A percentile compares a stretch with the other conserved stretches of the same genome.
phyloP scores from a whole-genome alignment of 2,797 vertebrate genomes.

The Agapornis canus region DNA sequence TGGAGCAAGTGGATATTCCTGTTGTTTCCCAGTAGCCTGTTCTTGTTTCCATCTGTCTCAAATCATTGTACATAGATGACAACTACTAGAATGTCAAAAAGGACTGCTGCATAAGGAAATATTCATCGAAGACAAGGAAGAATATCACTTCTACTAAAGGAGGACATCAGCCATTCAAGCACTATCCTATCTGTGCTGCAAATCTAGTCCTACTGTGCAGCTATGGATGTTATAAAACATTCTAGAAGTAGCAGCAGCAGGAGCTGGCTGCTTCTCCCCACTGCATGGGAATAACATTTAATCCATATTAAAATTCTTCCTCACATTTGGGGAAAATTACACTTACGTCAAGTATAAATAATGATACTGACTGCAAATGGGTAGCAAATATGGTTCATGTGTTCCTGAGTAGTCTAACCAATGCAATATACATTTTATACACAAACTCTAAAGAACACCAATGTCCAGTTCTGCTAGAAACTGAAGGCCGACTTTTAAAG shows the following conservation, averaged over 20 bases:
- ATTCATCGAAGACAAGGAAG: not conserved
- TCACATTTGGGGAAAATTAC: not conserved
- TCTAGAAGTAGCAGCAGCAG: not conserved
- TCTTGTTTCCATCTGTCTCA: not conserved
- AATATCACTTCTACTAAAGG: not conserved
- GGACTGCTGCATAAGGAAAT: not conserved
- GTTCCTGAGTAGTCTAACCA: not conserved
- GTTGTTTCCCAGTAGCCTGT: not conserved
- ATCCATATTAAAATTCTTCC: not conserved
- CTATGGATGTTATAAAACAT: not conserved
- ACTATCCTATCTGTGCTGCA: not conserved
- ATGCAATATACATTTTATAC: not conserved
- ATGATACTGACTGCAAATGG: not conserved
- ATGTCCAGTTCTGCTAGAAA: not conserved
- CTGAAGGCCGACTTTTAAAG: not conserved
- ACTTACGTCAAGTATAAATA: not conserved
- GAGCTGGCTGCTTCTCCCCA: not conserved
- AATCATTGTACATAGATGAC: not conserved
- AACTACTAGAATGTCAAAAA: not conserved
- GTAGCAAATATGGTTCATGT: not conserved
- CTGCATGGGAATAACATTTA: not conserved
- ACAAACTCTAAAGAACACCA: not conserved
- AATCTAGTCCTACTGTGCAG: not conserved
- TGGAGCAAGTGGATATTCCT: not conserved
- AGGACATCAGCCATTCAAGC: not conserved